A percentile compares a stretch with the other conserved stretches of the same genome.
Evolutionary conservation across 2,797 vertebrate species (phyloP).

Genomic region (Tokudaia tokunoshimensis): DNA sequence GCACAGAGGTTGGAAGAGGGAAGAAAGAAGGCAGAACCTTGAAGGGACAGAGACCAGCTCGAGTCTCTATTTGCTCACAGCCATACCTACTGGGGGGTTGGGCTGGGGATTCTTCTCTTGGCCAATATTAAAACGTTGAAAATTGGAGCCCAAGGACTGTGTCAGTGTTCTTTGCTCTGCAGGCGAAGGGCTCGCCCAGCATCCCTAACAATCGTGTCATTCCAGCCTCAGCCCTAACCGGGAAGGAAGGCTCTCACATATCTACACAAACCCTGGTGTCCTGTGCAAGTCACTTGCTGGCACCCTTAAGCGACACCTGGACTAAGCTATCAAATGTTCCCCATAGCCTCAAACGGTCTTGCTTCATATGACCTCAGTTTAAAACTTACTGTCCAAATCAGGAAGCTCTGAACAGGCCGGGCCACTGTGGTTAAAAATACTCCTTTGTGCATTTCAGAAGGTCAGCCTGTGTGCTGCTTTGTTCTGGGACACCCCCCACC

Average conservation of each 20-base stretch:
- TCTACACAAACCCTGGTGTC: background rate
- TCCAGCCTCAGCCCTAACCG: background rate
- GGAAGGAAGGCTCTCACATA: background rate
- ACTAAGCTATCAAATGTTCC: background rate
- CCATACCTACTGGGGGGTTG: background rate
- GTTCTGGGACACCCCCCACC: background rate
- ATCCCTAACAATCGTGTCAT: rapidly evolving
- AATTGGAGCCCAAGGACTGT: background rate
- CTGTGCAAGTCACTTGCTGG: too few relatives aligned
- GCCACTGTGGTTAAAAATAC: background rate
- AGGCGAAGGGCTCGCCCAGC: background rate
- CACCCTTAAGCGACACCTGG: too few relatives aligned
- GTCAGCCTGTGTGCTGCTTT: background rate
- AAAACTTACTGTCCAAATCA: background rate
- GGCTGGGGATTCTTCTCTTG: background rate
- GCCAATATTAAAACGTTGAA: too few relatives aligned
- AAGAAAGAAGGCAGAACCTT: background rate
- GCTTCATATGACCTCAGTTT: background rate
- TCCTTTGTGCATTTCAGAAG: background rate
- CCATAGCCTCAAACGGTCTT: rapidly evolving
- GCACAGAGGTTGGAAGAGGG: background rate
- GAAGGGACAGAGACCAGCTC: rapidly evolving
- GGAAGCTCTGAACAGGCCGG: background rate
- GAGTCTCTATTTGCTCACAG: background rate
- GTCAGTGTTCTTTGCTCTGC: background rate